phyloP scores from a whole-genome alignment of 2,888 invertebrate species.

The Drepanosiphum platanoidis region DNA sequence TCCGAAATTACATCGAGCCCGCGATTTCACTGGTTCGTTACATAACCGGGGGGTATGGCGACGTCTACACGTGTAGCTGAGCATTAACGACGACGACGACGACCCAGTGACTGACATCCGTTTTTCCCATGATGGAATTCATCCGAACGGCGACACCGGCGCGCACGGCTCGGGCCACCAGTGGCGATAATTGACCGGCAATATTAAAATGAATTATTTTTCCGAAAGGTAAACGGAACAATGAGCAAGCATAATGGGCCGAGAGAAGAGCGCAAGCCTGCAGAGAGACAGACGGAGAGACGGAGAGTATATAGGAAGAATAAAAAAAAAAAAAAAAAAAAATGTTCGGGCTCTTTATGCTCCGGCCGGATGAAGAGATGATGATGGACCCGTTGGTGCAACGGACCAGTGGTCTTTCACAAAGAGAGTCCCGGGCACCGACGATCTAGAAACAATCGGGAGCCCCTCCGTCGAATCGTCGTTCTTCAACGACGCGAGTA shows the following conservation, averaged over 20 bases:
- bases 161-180: conserved; percentile 26
- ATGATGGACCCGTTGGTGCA: conserved; percentile 58
- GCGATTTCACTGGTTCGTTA: background rate
- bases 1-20: conserved; percentile 11
- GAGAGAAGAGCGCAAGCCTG: conserved; percentile 1
- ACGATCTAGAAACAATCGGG: conserved; percentile 30
- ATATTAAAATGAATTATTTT: conserved; percentile 59
- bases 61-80: background rate
- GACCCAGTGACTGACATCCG: conserved; percentile 57
- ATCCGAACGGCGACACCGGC: background rate
- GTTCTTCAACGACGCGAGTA: conserved; percentile 9
- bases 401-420: conserved; percentile 62
- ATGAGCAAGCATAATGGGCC: conserved; percentile 58
- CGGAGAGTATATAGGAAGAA: no score
- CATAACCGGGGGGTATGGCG: background rate
- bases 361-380: conserved; percentile 58
- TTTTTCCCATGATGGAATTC: conserved; percentile 46
- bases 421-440: conserved; percentile 26
- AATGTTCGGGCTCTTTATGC: conserved; percentile 41
- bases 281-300: background rate
- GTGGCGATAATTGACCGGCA: conserved; percentile 60
- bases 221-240: conserved; percentile 54
- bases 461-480: conserved; percentile 38
- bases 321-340: background rate
- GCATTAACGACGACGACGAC: background rate